Evolutionary conservation across 2,888 invertebrate genomes (phyloP).

Genomic region (Cyrtodaria siliqua): DNA sequence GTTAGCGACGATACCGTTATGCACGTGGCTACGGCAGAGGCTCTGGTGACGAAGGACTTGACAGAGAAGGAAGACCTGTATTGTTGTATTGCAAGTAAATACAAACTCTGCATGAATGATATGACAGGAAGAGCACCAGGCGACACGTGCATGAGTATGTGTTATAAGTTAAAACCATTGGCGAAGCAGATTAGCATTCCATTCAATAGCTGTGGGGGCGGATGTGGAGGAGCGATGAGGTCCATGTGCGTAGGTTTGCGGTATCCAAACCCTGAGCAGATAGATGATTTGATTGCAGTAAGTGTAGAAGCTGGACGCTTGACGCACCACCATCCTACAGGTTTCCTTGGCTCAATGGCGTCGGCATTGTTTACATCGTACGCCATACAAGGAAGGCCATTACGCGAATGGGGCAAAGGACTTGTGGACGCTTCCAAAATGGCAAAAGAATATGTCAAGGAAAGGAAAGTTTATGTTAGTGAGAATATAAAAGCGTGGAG

Average conservation of each 20-base stretch:
- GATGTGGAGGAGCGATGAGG: slow-evolving; percentile 85
- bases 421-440: slow-evolving; percentile 72
- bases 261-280: slow-evolving; percentile 77
- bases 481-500: slow-evolving; percentile 79
- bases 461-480: slow-evolving; percentile 65
- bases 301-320: slow-evolving; percentile 83
- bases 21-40: slow-evolving; percentile 84
- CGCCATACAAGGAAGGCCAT: slow-evolving; percentile 80
- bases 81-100: slow-evolving; percentile 65
- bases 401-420: slow-evolving; percentile 78
- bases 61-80: slow-evolving; percentile 63
- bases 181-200: slow-evolving; percentile 27
- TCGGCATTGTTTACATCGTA: slow-evolving; percentile 83
- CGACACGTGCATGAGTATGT: slow-evolving; percentile 13
- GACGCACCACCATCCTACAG: slow-evolving; percentile 85
- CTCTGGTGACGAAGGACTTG: slow-evolving; percentile 15
- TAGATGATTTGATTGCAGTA: slow-evolving; percentile 80
- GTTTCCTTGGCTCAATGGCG: slow-evolving; percentile 83
- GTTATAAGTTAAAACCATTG: slow-evolving; percentile 9
- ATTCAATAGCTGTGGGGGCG: slow-evolving; percentile 76
- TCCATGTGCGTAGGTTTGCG: slow-evolving; percentile 84
- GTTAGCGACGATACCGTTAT: slow-evolving; percentile 85
- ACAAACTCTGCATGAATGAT: slow-evolving; percentile 76
- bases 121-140: slow-evolving; percentile 71
- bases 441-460: slow-evolving; percentile 76